phyloP scores from a whole-genome alignment of 30 jellyfish, hydroid and myxozoan genomes.

The Sanderia malayensis region DNA sequence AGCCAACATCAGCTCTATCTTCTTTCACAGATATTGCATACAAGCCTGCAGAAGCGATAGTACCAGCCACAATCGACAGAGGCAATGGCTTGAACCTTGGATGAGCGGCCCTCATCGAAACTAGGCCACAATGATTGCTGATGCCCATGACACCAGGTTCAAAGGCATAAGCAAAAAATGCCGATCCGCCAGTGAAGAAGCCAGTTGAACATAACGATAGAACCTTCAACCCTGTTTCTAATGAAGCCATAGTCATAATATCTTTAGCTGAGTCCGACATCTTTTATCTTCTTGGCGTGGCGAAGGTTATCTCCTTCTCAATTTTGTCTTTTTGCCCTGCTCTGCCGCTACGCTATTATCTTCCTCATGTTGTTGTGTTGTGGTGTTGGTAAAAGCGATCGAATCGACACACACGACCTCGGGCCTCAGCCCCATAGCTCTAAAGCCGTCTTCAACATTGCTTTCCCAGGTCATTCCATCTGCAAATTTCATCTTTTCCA shows the following conservation, averaged over 20 bases:
- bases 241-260: slow-evolving; percentile 11
- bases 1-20: slow-evolving; percentile 8
- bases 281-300: no score
- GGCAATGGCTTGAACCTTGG: not conserved
- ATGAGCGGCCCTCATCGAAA: not conserved
- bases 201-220: slow-evolving; percentile 43
- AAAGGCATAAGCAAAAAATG: slow-evolving; percentile 46
- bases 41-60: not conserved
- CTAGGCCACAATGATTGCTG: slow-evolving; percentile 63
- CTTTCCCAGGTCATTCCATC: no score
- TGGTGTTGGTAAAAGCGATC: no score
- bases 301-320: no score
- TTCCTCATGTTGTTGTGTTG: no score
- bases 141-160: slow-evolving; percentile 58
- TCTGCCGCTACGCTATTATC: no score
- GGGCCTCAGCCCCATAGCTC: no score
- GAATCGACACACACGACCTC: no score
- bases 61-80: not conserved
- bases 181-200: slow-evolving; percentile 55
- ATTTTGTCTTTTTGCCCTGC: no score
- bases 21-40: not conserved
- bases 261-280: slow-evolving; percentile 35
- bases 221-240: slow-evolving; percentile 50
- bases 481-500: no score
- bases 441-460: no score